Evolutionary conservation across 23 tunicate genomes (phyloP).

Genomic region (Ciona savignyi): DNA sequence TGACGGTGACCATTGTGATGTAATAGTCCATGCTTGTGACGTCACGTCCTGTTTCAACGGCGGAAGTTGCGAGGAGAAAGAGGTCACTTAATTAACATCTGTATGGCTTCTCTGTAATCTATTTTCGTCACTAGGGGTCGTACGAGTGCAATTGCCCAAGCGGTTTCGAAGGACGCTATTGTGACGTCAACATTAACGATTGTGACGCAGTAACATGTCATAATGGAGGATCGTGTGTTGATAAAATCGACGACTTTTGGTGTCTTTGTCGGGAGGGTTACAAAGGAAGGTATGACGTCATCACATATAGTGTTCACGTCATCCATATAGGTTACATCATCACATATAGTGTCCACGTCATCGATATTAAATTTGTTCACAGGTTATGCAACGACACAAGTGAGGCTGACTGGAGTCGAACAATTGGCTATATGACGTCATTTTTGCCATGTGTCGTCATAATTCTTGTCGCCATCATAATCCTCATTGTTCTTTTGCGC

Average conservation of each 20-base stretch:
- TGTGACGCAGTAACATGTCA: conserved; percentile 35
- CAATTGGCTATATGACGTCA: background rate
- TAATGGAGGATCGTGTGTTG: conserved; percentile 40
- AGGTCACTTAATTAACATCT: no score
- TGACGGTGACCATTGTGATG: conserved; percentile 28
- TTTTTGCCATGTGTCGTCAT: background rate
- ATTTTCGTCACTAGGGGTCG: conserved; percentile 11
- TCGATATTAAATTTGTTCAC: no score
- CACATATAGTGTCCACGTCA: no score
- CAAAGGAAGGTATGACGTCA: conserved; percentile 37
- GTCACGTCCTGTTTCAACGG: conserved; percentile 44
- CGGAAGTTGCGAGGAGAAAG: conserved; percentile 37
- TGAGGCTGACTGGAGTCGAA: background rate
- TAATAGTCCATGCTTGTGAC: conserved; percentile 11
- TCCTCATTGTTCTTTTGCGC: background rate
- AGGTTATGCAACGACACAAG: background rate
- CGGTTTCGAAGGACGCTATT: conserved; percentile 56
- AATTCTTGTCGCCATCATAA: background rate
- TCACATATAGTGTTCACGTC: no score
- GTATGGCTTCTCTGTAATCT: no score
- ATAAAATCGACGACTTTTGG: conserved; percentile 19
- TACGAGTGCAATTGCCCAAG: conserved; percentile 53
- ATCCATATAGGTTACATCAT: background rate
- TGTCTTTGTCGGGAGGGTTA: conserved; percentile 32
- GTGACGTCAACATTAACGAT: conserved; percentile 52